Evolutionary conservation across 2,888 invertebrate species (phyloP), one percentile per base, ranked within the genome.

Genomic region (Nomada ferruginata): DNA sequence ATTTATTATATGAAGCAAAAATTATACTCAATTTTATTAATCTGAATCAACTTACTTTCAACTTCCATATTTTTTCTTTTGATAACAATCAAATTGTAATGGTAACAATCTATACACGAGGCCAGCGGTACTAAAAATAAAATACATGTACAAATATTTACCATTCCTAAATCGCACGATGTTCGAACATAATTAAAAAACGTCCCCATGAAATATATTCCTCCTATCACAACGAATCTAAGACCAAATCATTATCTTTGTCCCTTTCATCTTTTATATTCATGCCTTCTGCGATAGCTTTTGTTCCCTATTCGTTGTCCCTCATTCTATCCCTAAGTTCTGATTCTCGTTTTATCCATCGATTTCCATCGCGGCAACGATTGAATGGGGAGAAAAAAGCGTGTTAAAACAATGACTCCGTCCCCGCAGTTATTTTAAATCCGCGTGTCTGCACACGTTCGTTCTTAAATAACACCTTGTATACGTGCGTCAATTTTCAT

Each of bases 401-500:
- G 23, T 13, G 74, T 55, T 47, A 53, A 20, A 47, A 36, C 18
- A 61, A 20, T 13, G 53, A 64, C n/a, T 63, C 13, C 57, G 42
- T 74, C 47, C 23, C 50, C 59, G 50, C 36, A 47, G 50, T 59
- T 59, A 66, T 59, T n/a, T 18, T 29, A 23, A 66, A 59, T 44
- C 13, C 44, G 15, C 47, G 47, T 18, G 18, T 57, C 26, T 55
- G 23, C 42, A n/a, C 52, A 15, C 13, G 29, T 72, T 60, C 50
- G 59, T 59, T 42, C 50, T 59, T 42, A 59, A 65, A 65, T 65
- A 75, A 76, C 65, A 50, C 42, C 69, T 36, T 47, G 61, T 53
- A 61, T 70, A 75, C 81, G 53, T 66, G 52, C 26, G 42, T 42
- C 65, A 61, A 70, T 71, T 53, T 79, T 65, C 71, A 69, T 59